Conservation (phyloP, 2,888 invertebrate species). For the Melinaea menophilus region DNA sequence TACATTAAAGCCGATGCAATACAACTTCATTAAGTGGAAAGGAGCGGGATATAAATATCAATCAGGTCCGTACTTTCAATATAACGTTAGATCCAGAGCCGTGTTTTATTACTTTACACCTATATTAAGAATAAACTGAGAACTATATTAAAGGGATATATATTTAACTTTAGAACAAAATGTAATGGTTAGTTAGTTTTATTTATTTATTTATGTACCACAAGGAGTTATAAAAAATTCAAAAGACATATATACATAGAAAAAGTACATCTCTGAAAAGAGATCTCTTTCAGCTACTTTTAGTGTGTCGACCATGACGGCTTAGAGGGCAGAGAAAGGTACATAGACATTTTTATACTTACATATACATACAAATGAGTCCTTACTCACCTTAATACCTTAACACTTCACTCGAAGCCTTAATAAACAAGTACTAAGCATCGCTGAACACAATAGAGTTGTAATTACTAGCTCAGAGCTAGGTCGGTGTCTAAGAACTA, state of each 20-base stretch:
- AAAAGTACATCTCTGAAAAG: too few species aligned
- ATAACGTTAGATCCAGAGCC: slow-evolving; percentile 39
- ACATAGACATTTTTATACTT: too few species aligned
- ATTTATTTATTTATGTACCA: too few species aligned
- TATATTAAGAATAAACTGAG: slow-evolving; percentile 20
- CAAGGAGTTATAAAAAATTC: too few species aligned
- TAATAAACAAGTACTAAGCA: slow-evolving; percentile 8
- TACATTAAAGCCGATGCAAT: slow-evolving; percentile 48
- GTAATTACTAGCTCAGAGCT: slow-evolving; percentile 41
- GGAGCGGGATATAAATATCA: slow-evolving; percentile 53
- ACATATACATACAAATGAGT: too few species aligned
- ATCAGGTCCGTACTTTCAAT: slow-evolving; percentile 44
- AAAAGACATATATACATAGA: too few species aligned
- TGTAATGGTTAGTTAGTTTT: too few species aligned
- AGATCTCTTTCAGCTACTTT: too few species aligned
- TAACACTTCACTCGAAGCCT: not conserved
- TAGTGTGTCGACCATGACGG: too few species aligned
- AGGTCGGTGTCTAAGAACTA: slow-evolving; percentile 29
- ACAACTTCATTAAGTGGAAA: slow-evolving; percentile 56
- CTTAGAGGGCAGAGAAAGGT: too few species aligned
- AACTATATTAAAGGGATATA: too few species aligned
- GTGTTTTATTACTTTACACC: slow-evolving; percentile 29
- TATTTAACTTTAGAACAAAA: too few species aligned
- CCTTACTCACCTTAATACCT: not conserved
- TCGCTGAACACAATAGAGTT: slow-evolving; percentile 44